A percentile compares a stretch with the other conserved stretches of the same genome.
These are phyloP conservation scores for Eubucco bourcierii DNA, from an alignment of 2,113 vertebrate genomes.

Conservation along the genomic window DNA sequence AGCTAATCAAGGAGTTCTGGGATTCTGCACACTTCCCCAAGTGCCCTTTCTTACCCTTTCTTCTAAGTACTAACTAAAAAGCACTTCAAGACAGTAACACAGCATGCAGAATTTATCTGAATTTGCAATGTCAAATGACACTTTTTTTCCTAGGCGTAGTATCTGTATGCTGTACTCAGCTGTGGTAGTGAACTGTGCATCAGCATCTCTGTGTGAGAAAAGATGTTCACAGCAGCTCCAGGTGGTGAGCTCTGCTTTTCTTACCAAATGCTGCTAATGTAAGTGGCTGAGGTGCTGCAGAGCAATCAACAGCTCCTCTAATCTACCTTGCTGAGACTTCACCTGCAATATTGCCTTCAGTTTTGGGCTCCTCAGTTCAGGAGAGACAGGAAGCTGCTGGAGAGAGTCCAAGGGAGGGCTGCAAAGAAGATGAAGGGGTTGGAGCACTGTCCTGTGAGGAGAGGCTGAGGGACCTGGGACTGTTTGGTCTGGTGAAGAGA, in stretches of 20 bases:
- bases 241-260: neutral
- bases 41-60: neutral
- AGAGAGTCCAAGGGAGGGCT: too few species aligned
- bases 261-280: neutral
- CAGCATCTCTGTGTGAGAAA: neutral
- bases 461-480: too few species aligned
- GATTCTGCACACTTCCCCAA: neutral
- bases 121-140: neutral
- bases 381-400: too few species aligned
- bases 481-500: too few species aligned
- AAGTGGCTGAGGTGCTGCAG: neutral
- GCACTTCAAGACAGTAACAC: neutral
- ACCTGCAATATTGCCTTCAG: too few species aligned
- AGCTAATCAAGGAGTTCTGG: neutral
- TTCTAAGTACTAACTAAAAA: neutral
- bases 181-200: neutral
- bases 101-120: neutral
- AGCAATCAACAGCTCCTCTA: neutral
- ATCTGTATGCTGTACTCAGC: neutral
- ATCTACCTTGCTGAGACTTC: too few species aligned
- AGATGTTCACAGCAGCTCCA: neutral
- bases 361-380: too few species aligned
- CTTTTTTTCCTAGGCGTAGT: neutral
- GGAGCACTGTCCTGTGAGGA: too few species aligned
- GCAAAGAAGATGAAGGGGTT: too few species aligned